Conservation (phyloP, 23 tunicate genomes). For the Ciona savignyi region DNA sequence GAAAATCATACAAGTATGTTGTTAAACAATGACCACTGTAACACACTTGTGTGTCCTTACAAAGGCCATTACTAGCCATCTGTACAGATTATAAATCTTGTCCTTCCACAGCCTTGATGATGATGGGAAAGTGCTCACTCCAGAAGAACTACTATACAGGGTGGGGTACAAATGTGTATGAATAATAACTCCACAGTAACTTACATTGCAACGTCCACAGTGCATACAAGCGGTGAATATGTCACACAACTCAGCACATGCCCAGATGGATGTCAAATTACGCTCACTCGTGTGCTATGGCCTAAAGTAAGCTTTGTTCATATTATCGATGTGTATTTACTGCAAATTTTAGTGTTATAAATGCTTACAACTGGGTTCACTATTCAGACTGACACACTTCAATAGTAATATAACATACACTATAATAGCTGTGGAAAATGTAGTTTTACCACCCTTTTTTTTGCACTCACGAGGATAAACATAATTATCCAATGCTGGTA, state of each 20-base stretch:
- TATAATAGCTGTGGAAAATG: too few species aligned
- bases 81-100: too few species aligned
- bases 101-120: slow-evolving; percentile 67
- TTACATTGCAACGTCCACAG: too few species aligned
- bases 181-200: too few species aligned
- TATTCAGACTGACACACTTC: not conserved
- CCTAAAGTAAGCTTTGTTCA: slow-evolving; percentile 34
- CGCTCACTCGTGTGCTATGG: slow-evolving; percentile 74
- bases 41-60: too few species aligned
- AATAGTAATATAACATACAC: not conserved
- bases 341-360: too few species aligned
- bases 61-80: too few species aligned
- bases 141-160: slow-evolving; percentile 76
- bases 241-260: slow-evolving; percentile 89
- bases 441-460: too few species aligned
- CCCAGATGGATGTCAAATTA: slow-evolving; percentile 89
- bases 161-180: slow-evolving; percentile 1
- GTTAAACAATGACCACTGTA: too few species aligned
- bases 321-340: too few species aligned
- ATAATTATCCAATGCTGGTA: not conserved
- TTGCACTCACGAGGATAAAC: not conserved
- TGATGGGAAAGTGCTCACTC: slow-evolving; percentile 91
- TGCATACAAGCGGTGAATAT: slow-evolving; percentile 87
- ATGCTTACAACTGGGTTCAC: too few species aligned
- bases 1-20: too few species aligned